These are phyloP conservation scores for Nephrocerus scutellatus DNA, from an alignment of 2,888 invertebrate species.

Conservation along the genomic window DNA sequence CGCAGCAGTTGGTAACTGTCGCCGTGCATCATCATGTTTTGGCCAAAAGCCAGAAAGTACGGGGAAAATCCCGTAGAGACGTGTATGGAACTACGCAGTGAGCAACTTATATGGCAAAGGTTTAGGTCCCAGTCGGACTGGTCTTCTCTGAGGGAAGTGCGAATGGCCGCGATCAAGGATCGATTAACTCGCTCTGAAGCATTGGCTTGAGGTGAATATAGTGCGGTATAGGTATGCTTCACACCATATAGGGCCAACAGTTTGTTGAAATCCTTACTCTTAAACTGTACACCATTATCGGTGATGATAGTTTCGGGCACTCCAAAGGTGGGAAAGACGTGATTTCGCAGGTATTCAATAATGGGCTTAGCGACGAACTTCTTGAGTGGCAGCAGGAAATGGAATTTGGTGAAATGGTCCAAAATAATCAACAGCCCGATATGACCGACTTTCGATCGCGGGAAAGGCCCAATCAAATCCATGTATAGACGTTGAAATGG, in stretches of 20 bases:
- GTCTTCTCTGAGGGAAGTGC: conserved; percentile 1
- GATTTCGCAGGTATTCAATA: conserved; percentile 7
- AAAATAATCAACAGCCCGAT: conserved; percentile 5
- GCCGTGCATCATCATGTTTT: background rate
- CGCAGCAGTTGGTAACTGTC: background rate
- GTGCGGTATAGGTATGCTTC: conserved; percentile 5
- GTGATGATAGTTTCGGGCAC: conserved; percentile 18
- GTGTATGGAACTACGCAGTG: conserved; percentile 6
- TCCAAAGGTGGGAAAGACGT: conserved; percentile 24
- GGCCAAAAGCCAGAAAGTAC: conserved; percentile 9
- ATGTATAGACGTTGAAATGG: conserved; percentile 11
- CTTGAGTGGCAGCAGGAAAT: conserved; percentile 5
- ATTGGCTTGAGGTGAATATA: conserved; percentile 6
- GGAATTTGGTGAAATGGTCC: conserved; percentile 11
- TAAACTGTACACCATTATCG: conserved; percentile 6
- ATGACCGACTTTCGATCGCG: conserved; percentile 11
- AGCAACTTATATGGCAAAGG: conserved; percentile 2
- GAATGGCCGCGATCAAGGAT: conserved; percentile 4
- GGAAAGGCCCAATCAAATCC: conserved; percentile 13
- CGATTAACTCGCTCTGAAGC: conserved; percentile 8
- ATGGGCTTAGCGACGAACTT: conserved; percentile 1
- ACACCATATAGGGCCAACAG: conserved; percentile 4
- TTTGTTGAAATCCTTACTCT: background rate
- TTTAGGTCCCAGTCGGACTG: conserved; percentile 2
- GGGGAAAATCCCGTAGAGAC: conserved; percentile 4